phyloP scores from a whole-genome alignment of 2,797 vertebrate genomes.

The Gambelia wislizenii region DNA sequence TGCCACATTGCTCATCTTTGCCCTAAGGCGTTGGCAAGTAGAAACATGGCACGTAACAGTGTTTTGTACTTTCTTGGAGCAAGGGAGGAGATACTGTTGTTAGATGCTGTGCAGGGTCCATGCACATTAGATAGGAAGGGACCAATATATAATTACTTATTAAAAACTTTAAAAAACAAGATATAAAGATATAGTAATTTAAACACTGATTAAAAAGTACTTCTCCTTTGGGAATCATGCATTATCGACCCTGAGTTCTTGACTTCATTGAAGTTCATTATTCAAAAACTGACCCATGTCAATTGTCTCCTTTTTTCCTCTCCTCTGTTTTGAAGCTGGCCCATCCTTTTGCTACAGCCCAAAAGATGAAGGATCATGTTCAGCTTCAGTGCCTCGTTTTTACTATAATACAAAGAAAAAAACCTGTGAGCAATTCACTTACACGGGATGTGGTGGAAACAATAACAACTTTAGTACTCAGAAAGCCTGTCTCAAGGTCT shows the following conservation, averaged over 20 bases:
- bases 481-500: constrained; percentile 83
- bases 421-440: constrained; percentile 87
- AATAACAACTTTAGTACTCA: constrained; percentile 89
- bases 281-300: background rate
- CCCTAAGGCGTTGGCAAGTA: background rate
- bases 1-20: background rate
- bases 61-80: too few species aligned
- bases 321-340: constrained; percentile 72
- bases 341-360: constrained; percentile 88
- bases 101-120: background rate
- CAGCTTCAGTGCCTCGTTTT: constrained; percentile 88
- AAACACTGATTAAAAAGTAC: too few species aligned
- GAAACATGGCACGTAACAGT: too few species aligned
- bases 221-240: background rate
- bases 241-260: background rate
- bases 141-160: background rate
- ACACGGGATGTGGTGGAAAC: constrained; percentile 92
- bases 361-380: constrained; percentile 88
- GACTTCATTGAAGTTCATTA: background rate
- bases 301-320: background rate
- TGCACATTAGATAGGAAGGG: background rate
- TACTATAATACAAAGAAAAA: constrained; percentile 85
- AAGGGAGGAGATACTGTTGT: constrained; percentile 15
- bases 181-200: background rate
- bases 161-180: too few species aligned